Base-by-base conservation (phyloP, 30 jellyfish, hydroid and myxozoan genomes). In the Pseudorhiza aurosa region DNA sequence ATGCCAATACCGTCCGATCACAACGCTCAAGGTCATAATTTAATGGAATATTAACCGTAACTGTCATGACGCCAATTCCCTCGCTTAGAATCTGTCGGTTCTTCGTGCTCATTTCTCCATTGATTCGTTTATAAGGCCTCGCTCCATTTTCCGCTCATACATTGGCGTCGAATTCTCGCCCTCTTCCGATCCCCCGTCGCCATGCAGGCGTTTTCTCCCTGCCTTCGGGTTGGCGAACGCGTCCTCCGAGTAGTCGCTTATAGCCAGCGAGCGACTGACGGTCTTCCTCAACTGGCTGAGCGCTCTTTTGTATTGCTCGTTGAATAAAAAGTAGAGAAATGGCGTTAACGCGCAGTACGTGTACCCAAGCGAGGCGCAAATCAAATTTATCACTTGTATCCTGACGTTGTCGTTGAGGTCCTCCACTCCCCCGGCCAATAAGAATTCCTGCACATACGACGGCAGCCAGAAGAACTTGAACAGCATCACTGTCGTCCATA, bases 401-500 rank as follows among this genome's bases (percentile, higher is more conserved):
- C 73, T 64, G 22, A 77, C 28, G 19, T 77, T 77, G 44, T 44
- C 53, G 0, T 35, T 15, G 21, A 27, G 6, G 42, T 77, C 58
- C 67, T 42, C 81, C 40, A 77, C 64, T 3, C 89, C 89, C 2
- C 89, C 89, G 3, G 89, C 89, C 65, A 77, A 21, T 14, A 81
- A 65, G 68, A 81, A 65, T 40, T 81, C 92, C 39, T 81, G 92
- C 10, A 81, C n/a, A 25, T 81, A 81, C 9, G 92, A 81, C 25
- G 92, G 92, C 21, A 81, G 92, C 92, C 92, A 81, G n/a, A 65
- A 65, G n/a, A 81, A 8, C 60, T 81, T 65, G 59, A 81, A 81
- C 18, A 81, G 15, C 4, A 68, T n/a, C 2, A 81, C 85, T 0
- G 85, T 81, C 40, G 77, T 22, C 46, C 72, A 32, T n/a, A 81